Evolutionary conservation across 2,113 vertebrate genomes (phyloP).

Genomic region (Plotosus lineatus): DNA sequence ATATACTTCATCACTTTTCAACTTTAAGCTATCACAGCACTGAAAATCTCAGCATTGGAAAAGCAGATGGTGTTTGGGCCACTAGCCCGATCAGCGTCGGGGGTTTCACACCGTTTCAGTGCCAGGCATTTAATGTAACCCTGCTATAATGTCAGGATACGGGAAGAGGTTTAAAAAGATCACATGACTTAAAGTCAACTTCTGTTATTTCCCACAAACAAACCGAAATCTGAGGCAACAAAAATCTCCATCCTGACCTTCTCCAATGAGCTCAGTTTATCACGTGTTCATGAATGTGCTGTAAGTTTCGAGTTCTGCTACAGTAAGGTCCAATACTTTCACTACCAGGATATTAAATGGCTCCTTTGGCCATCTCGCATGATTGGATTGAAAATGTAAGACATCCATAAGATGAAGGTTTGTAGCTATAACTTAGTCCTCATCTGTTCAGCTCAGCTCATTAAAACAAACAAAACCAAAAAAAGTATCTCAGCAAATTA

Average conservation of each 20-base stretch:
- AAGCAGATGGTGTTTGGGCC: background rate
- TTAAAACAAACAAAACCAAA: too few relatives aligned
- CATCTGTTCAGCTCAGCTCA: background rate
- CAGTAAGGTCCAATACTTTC: background rate
- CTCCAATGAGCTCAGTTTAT: background rate
- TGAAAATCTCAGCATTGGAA: background rate
- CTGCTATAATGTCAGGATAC: background rate
- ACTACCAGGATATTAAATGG: background rate
- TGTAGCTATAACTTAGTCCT: background rate
- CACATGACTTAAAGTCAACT: background rate
- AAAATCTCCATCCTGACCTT: background rate
- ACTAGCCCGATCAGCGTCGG: background rate
- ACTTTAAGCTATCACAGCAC: background rate
- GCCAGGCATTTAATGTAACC: background rate
- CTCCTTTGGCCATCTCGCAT: background rate
- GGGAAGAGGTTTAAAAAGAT: background rate
- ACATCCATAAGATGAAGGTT: background rate
- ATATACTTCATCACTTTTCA: background rate
- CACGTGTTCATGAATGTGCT: background rate
- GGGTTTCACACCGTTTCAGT: background rate
- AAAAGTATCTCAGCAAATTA: too few relatives aligned
- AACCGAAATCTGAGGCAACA: background rate
- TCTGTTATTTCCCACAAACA: background rate
- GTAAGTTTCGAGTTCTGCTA: background rate
- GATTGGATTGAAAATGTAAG: background rate